Base-by-base conservation (phyloP, 2,888 invertebrate species). In the Dasypolia templi region DNA sequence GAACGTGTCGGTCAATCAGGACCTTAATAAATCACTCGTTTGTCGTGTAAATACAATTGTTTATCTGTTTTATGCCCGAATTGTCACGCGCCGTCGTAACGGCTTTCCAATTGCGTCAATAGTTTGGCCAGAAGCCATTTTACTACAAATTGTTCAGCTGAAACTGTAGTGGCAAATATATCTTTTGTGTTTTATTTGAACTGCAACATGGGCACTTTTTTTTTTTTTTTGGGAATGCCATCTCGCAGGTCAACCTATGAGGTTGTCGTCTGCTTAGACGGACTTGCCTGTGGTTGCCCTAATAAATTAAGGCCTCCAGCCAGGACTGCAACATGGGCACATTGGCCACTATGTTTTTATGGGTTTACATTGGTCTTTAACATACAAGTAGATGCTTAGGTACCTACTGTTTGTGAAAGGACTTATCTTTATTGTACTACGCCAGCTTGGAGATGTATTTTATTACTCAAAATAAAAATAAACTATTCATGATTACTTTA, bases 81-180 rank as follows among this genome's bases (percentile, higher is more conserved):
- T 65, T 77, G 84, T 86, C 86, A 75, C 76, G 85, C 71, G 77
- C 76, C 66, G 74, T 59, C 75, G 73, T 56, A 78, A 83, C 72
- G 3, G 77, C 72, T 84, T 81, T 88, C 84, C 87, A 82, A 86
- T 91, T 92, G 88, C 93, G 93, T 93, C 93, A 91, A 90, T 89
- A 49, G 58, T 75, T 92, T 93, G 93, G 93, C 91, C 67, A 58
- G 56, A 68, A 75, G 92, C 93, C 93, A 93, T 90, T 86, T 86
- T 81, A 86, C 84, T 70, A 76, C 70, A 66, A 79, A 82, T 86
- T 78, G 74, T 71, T 66, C 58, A 51, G 42, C 35, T 75, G 59
- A 75, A 79, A 74, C 72, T 72, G 59, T 56, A 12, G 66, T 51
- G 64, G 64, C 61, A 61, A 76, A 77, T 68, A 59, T 76, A 73